These are phyloP conservation scores for Gambusia yucatana DNA, from an alignment of 2,797 vertebrate species.

Conservation along the genomic window DNA sequence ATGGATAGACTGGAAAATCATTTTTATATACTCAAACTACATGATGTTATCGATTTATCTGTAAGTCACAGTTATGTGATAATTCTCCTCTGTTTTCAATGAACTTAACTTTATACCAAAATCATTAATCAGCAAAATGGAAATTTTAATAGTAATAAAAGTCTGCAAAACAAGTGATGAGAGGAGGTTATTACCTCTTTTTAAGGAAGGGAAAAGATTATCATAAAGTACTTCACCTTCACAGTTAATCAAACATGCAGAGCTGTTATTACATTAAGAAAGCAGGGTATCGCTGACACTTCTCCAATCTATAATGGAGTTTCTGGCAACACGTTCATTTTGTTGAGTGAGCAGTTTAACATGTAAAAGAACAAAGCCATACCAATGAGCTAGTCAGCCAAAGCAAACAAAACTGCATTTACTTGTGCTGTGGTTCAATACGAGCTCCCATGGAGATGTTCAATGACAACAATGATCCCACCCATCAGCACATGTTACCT, in stretches of 20 bases:
- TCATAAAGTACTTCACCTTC: slow-evolving; percentile 8
- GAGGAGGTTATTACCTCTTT: slow-evolving; percentile 23
- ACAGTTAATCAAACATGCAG: slow-evolving; percentile 21
- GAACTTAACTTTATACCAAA: slow-evolving; percentile 42
- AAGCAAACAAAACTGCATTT: slow-evolving; percentile 68
- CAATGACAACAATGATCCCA: slow-evolving; percentile 60
- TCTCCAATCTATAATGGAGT: slow-evolving; percentile 27
- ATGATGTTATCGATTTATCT: slow-evolving; percentile 53
- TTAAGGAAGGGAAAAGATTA: slow-evolving; percentile 5
- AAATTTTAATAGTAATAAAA: slow-evolving; percentile 39
- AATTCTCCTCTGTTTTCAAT: slow-evolving; percentile 7
- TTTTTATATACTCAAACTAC: slow-evolving; percentile 2
- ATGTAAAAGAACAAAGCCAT: slow-evolving; percentile 52
- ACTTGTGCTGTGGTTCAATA: slow-evolving; percentile 57
- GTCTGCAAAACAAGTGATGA: slow-evolving; percentile 38
- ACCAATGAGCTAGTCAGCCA: slow-evolving; percentile 52
- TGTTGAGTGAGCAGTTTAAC: slow-evolving; percentile 55
- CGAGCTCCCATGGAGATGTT: slow-evolving; percentile 38
- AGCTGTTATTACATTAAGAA: not conserved
- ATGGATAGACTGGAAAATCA: not conserved
- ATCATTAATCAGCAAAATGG: slow-evolving; percentile 64
- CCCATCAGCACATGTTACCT: slow-evolving; percentile 13
- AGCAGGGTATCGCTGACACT: not conserved
- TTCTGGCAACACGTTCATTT: slow-evolving; percentile 13
- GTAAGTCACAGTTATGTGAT: not conserved